These are phyloP conservation scores for Andrena minutula DNA, from an alignment of 2,888 invertebrate genomes.

Conservation along the genomic window DNA sequence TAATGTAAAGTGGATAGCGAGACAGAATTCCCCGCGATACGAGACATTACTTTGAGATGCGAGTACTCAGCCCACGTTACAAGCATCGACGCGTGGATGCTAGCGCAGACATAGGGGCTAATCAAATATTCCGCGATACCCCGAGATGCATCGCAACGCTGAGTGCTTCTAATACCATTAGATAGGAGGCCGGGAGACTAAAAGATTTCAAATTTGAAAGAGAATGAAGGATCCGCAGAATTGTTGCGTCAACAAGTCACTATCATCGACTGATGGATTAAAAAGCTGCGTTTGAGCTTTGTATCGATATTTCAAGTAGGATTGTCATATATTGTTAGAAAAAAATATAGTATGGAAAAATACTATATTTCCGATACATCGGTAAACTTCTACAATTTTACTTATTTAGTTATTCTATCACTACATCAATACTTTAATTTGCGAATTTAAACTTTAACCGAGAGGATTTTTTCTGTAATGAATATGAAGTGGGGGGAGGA, in stretches of 20 bases:
- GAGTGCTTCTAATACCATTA: not conserved
- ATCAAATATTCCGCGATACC: constrained; percentile 30
- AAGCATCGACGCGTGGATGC: not conserved
- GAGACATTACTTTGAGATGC: not conserved
- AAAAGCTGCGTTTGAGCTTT: constrained; percentile 20
- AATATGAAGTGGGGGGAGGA: too few relatives aligned
- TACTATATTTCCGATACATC: too few relatives aligned
- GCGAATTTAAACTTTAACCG: too few relatives aligned
- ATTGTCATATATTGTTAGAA: too few relatives aligned
- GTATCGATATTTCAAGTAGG: constrained; percentile 58
- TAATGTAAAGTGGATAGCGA: not conserved
- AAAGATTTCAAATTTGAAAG: too few relatives aligned
- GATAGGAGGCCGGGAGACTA: not conserved
- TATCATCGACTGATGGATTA: constrained; percentile 23
- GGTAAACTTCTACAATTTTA: too few relatives aligned
- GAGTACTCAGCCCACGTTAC: not conserved
- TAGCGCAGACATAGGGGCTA: not conserved
- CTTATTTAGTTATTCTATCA: too few relatives aligned
- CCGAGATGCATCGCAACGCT: not conserved
- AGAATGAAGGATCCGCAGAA: not conserved
- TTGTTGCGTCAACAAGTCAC: not conserved
- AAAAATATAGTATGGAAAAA: too few relatives aligned
- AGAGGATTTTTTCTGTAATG: too few relatives aligned
- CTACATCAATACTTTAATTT: too few relatives aligned
- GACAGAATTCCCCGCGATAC: not conserved